phyloP scores from a whole-genome alignment of 2,797 vertebrate species.

The Phaenicophaeus curvirostris region DNA sequence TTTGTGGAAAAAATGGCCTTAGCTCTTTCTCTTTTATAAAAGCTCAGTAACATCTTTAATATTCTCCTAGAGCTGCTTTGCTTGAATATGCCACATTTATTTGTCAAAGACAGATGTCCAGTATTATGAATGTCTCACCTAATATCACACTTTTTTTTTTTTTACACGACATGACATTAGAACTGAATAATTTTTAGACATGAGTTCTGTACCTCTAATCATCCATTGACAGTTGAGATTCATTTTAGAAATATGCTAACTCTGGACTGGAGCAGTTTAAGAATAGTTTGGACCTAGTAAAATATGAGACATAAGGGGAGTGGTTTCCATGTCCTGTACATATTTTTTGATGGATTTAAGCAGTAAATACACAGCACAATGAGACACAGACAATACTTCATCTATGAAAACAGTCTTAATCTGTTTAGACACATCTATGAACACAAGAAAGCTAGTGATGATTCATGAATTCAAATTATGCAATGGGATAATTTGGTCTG shows the following conservation, averaged over 20 bases:
- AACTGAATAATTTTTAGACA: not conserved
- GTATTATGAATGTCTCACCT: not conserved
- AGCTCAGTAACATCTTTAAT: not conserved
- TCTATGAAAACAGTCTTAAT: not conserved
- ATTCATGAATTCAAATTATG: not conserved
- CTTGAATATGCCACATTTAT: not conserved
- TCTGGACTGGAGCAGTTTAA: not conserved
- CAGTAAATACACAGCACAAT: not conserved
- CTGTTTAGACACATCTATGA: not conserved
- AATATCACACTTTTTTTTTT: not conserved
- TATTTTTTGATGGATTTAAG: not conserved
- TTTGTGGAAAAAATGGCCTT: not conserved
- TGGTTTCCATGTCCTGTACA: not conserved
- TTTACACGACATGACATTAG: not conserved
- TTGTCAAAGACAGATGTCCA: conserved; percentile 14
- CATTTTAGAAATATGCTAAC: conserved; percentile 13
- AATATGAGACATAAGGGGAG: not conserved
- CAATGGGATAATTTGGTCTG: not conserved
- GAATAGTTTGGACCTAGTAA: not conserved
- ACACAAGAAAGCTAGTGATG: not conserved
- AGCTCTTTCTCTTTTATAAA: not conserved
- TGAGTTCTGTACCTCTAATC: not conserved
- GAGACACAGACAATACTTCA: not conserved
- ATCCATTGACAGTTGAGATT: not conserved
- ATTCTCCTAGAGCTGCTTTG: not conserved